These are phyloP conservation scores for Diabrotica balteata DNA, from an alignment of 2,888 invertebrate species.

Conservation along the genomic window DNA sequence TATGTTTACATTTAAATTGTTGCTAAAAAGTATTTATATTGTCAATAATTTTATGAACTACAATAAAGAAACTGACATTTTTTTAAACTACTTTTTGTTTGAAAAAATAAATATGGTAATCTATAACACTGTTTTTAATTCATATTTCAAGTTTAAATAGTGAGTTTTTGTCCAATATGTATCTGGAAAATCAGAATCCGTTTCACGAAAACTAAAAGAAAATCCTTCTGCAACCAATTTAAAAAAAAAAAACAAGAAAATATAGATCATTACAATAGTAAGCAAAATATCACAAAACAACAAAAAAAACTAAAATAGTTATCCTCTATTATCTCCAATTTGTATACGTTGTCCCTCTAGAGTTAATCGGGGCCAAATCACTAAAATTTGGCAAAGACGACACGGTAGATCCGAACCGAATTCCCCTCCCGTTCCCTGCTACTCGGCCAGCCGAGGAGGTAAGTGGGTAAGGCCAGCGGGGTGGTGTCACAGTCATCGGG, in stretches of 20 bases:
- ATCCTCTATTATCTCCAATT: conserved; percentile 52
- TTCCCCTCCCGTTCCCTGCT: conserved; percentile 62
- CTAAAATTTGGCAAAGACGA: conserved; percentile 45
- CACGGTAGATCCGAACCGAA: conserved; percentile 52
- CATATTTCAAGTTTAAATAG: too few relatives aligned
- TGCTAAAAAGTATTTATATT: too few relatives aligned
- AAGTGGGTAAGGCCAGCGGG: conserved; percentile 61
- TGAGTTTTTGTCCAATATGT: too few relatives aligned
- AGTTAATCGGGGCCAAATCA: conserved; percentile 60
- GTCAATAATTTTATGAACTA: too few relatives aligned
- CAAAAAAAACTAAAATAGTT: not conserved
- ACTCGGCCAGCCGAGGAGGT: conserved; percentile 61
- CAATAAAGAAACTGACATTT: too few relatives aligned
- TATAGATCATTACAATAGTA: conserved; percentile 12
- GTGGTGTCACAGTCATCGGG: conserved; percentile 48
- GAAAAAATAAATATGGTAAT: too few relatives aligned
- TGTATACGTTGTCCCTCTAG: conserved; percentile 66
- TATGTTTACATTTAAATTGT: too few relatives aligned
- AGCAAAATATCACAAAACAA: conserved; percentile 16
- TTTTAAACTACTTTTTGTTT: too few relatives aligned
- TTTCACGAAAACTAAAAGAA: not conserved
- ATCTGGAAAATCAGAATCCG: too few relatives aligned
- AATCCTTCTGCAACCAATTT: not conserved
- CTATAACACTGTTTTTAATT: too few relatives aligned
- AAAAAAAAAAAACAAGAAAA: conserved; percentile 10